A percentile compares a stretch with the other conserved stretches of the same genome.
phyloP scores from a whole-genome alignment of 2,797 vertebrate genomes.

The Distichodus sexfasciatus region DNA sequence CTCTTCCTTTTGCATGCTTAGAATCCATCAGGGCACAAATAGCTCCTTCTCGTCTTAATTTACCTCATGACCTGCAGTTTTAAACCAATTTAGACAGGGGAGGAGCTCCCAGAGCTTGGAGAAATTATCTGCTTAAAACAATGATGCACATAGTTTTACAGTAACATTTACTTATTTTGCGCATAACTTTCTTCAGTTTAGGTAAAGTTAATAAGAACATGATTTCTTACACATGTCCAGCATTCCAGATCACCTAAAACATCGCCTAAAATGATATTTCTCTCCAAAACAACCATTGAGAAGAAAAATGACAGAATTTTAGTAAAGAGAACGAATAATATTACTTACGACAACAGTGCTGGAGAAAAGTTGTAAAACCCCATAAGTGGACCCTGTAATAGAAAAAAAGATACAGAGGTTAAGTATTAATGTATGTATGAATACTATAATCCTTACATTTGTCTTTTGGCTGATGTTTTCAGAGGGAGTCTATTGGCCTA shows the following conservation, averaged over 20 bases:
- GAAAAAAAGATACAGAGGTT: neutral
- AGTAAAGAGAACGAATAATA: no score
- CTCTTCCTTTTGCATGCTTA: constrained; percentile 38
- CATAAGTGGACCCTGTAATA: constrained; percentile 88
- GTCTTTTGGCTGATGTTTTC: neutral
- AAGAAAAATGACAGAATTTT: constrained; percentile 1
- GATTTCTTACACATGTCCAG: no score
- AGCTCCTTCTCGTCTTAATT: constrained; percentile 68
- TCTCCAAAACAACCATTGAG: no score
- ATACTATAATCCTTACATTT: neutral
- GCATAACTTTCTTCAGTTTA: neutral
- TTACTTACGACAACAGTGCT: constrained; percentile 94
- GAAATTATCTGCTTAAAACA: constrained; percentile 31
- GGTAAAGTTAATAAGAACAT: constrained; percentile 1
- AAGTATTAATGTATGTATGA: no score
- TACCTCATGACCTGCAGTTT: constrained; percentile 68
- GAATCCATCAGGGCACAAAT: constrained; percentile 64
- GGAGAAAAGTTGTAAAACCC: constrained; percentile 92
- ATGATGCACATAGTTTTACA: constrained; percentile 28
- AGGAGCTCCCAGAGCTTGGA: constrained; percentile 19
- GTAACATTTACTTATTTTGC: neutral
- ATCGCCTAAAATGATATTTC: neutral
- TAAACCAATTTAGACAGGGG: constrained; percentile 60
- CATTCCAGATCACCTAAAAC: no score
- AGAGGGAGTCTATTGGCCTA: no score